A percentile compares a stretch with the other conserved stretches of the same genome.
Evolutionary conservation across 2,113 vertebrate genomes (phyloP).

Genomic region (Ceyx melanurus): DNA sequence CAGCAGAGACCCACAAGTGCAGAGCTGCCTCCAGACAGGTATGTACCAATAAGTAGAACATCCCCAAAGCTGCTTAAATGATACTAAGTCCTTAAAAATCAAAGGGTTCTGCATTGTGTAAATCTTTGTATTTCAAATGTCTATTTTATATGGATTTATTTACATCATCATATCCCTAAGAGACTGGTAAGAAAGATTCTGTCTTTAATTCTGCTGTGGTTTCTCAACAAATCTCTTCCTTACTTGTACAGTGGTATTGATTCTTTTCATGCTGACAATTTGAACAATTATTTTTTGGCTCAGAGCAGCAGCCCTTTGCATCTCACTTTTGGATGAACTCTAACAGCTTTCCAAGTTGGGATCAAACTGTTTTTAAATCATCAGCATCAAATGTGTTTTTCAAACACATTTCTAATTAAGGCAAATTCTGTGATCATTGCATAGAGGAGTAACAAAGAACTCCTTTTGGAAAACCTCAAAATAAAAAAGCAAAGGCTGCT

Average conservation of each 20-base stretch:
- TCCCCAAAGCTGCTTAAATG: background rate
- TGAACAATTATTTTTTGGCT: background rate
- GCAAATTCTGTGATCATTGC: background rate
- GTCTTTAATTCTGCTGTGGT: background rate
- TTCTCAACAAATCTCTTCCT: background rate
- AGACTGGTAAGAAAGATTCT: background rate
- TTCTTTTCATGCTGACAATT: background rate
- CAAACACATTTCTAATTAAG: background rate
- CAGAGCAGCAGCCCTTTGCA: background rate
- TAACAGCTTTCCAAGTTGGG: background rate
- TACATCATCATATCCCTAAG: background rate
- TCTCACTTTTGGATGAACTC: background rate
- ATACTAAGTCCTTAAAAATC: background rate
- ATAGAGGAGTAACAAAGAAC: background rate
- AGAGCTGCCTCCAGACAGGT: background rate
- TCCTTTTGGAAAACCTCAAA: background rate
- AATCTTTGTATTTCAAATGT: background rate
- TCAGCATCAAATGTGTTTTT: no score
- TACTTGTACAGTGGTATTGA: fast-evolving
- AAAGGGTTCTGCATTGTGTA: background rate
- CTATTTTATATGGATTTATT: background rate
- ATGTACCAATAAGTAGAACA: background rate
- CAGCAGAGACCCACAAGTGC: background rate
- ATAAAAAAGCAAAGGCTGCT: background rate
- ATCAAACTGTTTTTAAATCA: background rate